Percentiles rank a stretch among this genome's conserved stretches.
phyloP scores from a whole-genome alignment of 2,113 vertebrate species.

The Osmerus eperlanus region DNA sequence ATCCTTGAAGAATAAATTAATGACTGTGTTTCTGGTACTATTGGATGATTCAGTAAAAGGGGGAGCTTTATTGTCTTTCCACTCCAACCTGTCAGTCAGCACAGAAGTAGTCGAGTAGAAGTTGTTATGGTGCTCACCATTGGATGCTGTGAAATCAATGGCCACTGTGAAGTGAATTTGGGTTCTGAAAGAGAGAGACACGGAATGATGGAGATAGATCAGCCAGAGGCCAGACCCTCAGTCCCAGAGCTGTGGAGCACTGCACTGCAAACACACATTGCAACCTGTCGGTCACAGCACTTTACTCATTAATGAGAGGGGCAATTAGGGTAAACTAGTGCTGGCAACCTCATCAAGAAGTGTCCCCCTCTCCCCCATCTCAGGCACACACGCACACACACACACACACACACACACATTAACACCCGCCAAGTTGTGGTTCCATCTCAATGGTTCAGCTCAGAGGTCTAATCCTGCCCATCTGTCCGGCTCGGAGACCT shows the following conservation, averaged over 20 bases:
- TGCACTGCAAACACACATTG: not conserved
- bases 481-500: conserved; percentile 7
- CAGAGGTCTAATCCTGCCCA: conserved; percentile 11
- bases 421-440: not conserved
- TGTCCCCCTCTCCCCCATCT: not conserved
- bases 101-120: conserved; percentile 27
- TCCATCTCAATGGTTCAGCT: not conserved
- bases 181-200: conserved; percentile 72
- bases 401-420: not conserved
- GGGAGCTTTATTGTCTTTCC: not conserved
- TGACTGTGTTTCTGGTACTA: too few relatives aligned
- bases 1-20: too few relatives aligned
- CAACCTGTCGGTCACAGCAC: not conserved
- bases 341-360: not conserved
- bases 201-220: conserved; percentile 36
- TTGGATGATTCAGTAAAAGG: not conserved
- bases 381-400: not conserved
- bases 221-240: conserved; percentile 14
- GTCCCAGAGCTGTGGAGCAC: conserved; percentile 14
- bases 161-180: conserved; percentile 98
- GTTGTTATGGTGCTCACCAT: conserved; percentile 77
- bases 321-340: conserved; percentile 9
- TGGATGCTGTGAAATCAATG: conserved; percentile 95
- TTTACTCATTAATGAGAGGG: conserved; percentile 45
- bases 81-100: conserved; percentile 1